These are phyloP conservation scores for Merluccius polli DNA, from an alignment of 2,797 vertebrate species.

Conservation along the genomic window DNA sequence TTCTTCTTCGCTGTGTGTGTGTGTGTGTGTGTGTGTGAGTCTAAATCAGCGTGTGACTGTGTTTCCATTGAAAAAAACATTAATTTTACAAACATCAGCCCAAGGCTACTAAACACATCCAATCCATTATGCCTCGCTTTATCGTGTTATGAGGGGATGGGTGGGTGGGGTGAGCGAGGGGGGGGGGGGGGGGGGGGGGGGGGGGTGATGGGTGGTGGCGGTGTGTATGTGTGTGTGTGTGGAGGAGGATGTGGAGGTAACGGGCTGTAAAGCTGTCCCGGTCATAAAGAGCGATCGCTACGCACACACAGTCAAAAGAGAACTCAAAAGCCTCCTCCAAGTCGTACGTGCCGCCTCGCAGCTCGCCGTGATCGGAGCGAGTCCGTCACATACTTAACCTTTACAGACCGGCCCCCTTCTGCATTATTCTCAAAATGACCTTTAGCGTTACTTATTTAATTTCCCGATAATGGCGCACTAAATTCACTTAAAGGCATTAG, in stretches of 20 bases:
- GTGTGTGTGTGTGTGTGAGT: conserved; percentile 37
- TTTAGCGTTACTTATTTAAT: conserved; percentile 76
- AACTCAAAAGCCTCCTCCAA: conserved; percentile 57
- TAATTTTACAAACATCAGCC: conserved; percentile 77
- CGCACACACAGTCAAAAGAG: conserved; percentile 65
- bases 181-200: background rate
- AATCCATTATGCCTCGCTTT: conserved; percentile 77
- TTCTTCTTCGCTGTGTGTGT: too few relatives aligned
- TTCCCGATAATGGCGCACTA: conserved; percentile 73
- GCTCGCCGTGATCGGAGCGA: conserved; percentile 69
- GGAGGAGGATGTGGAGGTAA: conserved; percentile 48
- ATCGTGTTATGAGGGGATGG: conserved; percentile 68
- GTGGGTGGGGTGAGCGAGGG: background rate
- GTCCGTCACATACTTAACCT: conserved; percentile 79
- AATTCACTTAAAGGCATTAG: conserved; percentile 72
- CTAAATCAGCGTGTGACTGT: conserved; percentile 48
- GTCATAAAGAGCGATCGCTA: conserved; percentile 75
- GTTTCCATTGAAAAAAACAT: conserved; percentile 73
- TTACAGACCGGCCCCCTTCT: conserved; percentile 69
- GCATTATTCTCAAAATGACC: conserved; percentile 77
- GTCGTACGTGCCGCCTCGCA: conserved; percentile 46
- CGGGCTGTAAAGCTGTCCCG: conserved; percentile 76
- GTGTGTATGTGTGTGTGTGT: background rate
- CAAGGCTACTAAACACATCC: conserved; percentile 77
- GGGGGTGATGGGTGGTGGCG: too few relatives aligned